Evolutionary conservation across 2,113 vertebrate genomes (phyloP).

Genomic region (Acinonyx jubatus): DNA sequence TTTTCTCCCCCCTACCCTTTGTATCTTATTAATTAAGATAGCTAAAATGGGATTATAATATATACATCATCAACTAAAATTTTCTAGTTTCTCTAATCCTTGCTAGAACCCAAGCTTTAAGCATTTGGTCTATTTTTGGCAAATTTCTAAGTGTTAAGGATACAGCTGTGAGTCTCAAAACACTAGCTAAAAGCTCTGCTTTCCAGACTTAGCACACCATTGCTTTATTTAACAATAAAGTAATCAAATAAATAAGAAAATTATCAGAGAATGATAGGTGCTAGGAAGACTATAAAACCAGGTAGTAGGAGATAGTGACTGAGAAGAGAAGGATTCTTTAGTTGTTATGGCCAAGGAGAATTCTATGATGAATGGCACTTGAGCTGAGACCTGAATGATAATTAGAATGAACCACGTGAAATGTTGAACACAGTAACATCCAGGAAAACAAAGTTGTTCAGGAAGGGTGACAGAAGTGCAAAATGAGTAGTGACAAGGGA

Average conservation of each 20-base stretch:
- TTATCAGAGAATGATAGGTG: background rate
- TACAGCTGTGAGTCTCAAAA: background rate
- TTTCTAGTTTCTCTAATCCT: background rate
- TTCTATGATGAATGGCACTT: background rate
- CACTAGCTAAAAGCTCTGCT: background rate
- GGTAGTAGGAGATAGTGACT: background rate
- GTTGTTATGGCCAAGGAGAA: background rate
- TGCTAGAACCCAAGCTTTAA: background rate
- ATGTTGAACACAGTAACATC: background rate
- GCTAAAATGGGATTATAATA: background rate
- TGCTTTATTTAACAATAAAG: background rate
- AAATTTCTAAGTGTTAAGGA: background rate
- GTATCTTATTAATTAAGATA: background rate
- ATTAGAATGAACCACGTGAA: background rate
- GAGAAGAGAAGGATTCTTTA: background rate
- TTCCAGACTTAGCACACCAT: background rate
- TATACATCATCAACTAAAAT: background rate
- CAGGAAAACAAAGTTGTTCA: background rate
- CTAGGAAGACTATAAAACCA: background rate
- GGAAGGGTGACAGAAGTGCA: accelerated
- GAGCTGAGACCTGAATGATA: background rate
- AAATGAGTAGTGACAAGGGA: background rate
- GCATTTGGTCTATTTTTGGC: background rate
- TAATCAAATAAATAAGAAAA: background rate
- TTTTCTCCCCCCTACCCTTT: background rate